Base-by-base conservation (phyloP, 2,797 vertebrate genomes). In the Merluccius polli region DNA sequence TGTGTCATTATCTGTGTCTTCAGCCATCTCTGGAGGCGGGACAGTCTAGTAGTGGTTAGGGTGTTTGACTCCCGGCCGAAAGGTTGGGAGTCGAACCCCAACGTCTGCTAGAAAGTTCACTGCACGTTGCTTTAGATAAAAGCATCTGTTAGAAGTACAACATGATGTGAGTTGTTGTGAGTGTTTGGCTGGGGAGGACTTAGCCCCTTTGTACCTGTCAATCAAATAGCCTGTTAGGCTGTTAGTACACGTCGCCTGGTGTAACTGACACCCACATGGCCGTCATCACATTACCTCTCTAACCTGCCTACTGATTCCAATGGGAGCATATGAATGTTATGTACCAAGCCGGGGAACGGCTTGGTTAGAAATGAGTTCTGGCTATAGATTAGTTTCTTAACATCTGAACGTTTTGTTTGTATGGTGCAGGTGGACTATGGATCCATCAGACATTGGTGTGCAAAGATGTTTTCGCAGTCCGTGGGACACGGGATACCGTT, bases 151-250 rank as follows among this genome's bases (percentile, higher is more conserved):
- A 52, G 3, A 16, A 13, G 44, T 18, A 21, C 4, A 48, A 16
- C 16, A 48, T 48, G 52, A 63, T 63, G 9, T 27, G 13, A 24
- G n/a, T 63, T 27, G 59, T 65, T 65, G 59, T 65, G 59, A 65
- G 59, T 65, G 59, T 18, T n/a, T 59, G 21, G 52, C 52, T 59
- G 7, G 52, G 52, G 52, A 24, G 16, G 63, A 70, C 76, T 82
- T 84, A 24, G 29, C 32, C 74, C 78, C 24, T 91, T 91, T 90
- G 87, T 88, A 59, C 29, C 78, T 81, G 90, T 91, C 91, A 83
- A 70, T 90, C 88, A 88, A 70, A 31, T 29, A 48, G 63, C 67
- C 72, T 72, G 73, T 85, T 31, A 73, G 65, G 59, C n/a, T 63
- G 6, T 24, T 31, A 27, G 35, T 31, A 59, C 36, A 4, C 30